Evolutionary conservation across 2,888 invertebrate genomes (phyloP).

Genomic region (Alitta virens): DNA sequence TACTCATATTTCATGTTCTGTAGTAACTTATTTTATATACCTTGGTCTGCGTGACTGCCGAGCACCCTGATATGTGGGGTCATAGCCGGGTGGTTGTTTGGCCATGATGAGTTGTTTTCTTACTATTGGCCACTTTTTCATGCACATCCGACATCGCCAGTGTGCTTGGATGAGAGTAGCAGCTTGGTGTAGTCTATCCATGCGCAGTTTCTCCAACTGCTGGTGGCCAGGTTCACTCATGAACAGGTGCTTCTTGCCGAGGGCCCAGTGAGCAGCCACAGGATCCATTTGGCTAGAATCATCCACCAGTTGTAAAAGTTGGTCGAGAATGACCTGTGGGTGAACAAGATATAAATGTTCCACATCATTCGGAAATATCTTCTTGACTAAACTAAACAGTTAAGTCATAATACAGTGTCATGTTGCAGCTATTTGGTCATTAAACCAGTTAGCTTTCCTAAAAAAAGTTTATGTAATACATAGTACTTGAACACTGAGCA

Average conservation of each 20-base stretch:
- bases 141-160: constrained; percentile 79
- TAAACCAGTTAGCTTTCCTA: too few species aligned
- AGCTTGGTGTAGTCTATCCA: constrained; percentile 74
- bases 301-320: constrained; percentile 60
- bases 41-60: not conserved
- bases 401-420: too few species aligned
- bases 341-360: not conserved
- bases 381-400: too few species aligned
- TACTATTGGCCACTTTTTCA: constrained; percentile 67
- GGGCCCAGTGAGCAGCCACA: constrained; percentile 72
- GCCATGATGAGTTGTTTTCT: constrained; percentile 54
- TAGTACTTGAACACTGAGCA: too few species aligned
- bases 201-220: constrained; percentile 79
- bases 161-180: constrained; percentile 79
- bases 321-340: constrained; percentile 70
- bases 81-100: not conserved
- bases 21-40: too few species aligned
- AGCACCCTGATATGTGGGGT: not conserved
- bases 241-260: constrained; percentile 90
- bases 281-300: constrained; percentile 22
- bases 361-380: too few species aligned
- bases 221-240: constrained; percentile 61
- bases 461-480: too few species aligned
- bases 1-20: too few species aligned
- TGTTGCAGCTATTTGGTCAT: too few species aligned